Evolutionary conservation across 2,888 invertebrate genomes (phyloP).

Genomic region (Sylvicola cinctus): DNA sequence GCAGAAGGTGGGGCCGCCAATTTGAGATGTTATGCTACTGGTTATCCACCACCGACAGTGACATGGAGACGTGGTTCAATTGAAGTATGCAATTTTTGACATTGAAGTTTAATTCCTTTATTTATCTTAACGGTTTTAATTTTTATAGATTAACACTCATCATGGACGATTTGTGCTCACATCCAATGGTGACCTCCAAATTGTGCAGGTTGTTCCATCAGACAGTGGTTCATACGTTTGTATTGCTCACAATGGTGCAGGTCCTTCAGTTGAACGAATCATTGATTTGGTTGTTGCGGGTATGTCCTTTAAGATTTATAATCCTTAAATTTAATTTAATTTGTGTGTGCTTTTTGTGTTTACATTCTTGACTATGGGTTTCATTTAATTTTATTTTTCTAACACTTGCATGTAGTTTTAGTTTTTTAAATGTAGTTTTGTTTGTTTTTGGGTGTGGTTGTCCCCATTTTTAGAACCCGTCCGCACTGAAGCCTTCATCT

Average conservation of each 20-base stretch:
- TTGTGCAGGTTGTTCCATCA: constrained; percentile 54
- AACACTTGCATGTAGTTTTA: neutral
- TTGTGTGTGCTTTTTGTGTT: neutral
- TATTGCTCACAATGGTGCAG: constrained; percentile 59
- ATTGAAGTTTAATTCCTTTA: neutral
- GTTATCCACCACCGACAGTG: constrained; percentile 56
- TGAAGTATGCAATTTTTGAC: constrained; percentile 41
- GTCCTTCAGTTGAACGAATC: constrained; percentile 43
- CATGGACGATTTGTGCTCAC: constrained; percentile 49
- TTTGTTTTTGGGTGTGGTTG: constrained; percentile 2
- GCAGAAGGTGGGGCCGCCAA: constrained; percentile 54
- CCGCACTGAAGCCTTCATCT: constrained; percentile 36
- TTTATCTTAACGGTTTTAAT: too few species aligned
- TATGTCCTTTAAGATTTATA: constrained; percentile 23
- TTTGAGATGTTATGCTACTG: constrained; percentile 52
- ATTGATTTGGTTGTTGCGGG: constrained; percentile 52
- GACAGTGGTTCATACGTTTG: constrained; percentile 78
- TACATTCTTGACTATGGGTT: neutral
- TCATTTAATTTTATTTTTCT: neutral
- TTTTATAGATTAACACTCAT: constrained; percentile 46
- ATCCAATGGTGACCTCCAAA: constrained; percentile 57
- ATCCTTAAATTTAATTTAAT: too few species aligned
- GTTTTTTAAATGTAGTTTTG: neutral
- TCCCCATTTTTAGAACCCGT: constrained; percentile 32
- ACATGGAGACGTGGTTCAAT: constrained; percentile 55